Evolutionary conservation across 2,888 invertebrate species (phyloP), one percentile per base, ranked within the genome.

Genomic region (Flexamia atlantica): DNA sequence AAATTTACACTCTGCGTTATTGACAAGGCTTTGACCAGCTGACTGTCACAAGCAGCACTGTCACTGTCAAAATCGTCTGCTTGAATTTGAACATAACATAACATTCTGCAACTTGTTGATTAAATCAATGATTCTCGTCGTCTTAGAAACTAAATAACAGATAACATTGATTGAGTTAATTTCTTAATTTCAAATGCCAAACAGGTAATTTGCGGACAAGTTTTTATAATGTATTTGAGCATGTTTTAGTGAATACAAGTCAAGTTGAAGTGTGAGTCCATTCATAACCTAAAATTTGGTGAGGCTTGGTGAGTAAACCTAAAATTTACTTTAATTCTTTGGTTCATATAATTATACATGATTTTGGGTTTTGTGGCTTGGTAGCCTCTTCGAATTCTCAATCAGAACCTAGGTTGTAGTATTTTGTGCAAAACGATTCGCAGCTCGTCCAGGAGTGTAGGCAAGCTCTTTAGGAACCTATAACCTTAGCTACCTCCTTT

Each of bases 121-220:
- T 36, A 40, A 68, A 70, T 70, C 36, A 70, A 40, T 70, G 30
- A 40, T 2, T 36, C 4, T 14, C 12, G 70, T 70, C n/a, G 70
- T 70, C 70, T 40, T 70, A 70, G 70, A 40, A 70, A 70, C 70
- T 70, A 40, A 40, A 70, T 70, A 70, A 70, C 70, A 70, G 23
- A 20, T 36, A 36, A 10, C 20, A 70, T 70, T n/a, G 40, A 70
- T 70, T n/a, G 25, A 40, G 40, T 36, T 40, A 10, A n/a, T 4
- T 70, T 5, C 3, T 30, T 28, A 23, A 17, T 40, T 36, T 70
- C 1, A 70, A 40, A 12, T 50, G 2, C 50, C 50, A 50, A 46
- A 46, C 46, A 46, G 17, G 14, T 46, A 46, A 9, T 46, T 46
- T 14, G 3, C 12, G 23, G 20, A 12, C 4, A 50, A 3, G 50